A percentile compares a stretch with the other conserved stretches of the same genome.
Conservation (phyloP, 23 tunicate species). For the Clavelina lepadiformis region DNA sequence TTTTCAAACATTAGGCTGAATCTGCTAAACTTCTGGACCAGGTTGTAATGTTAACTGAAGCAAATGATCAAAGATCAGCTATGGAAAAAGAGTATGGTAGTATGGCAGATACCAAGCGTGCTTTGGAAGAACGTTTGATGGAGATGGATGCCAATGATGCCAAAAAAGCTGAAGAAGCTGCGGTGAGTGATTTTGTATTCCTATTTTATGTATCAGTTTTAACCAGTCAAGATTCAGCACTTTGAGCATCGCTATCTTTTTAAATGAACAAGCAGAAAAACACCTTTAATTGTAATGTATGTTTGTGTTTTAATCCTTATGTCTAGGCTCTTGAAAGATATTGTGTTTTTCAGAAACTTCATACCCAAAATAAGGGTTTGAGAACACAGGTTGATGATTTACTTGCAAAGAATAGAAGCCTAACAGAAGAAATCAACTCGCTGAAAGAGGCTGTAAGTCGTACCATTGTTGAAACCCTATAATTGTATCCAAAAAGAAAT, state of each 20-base stretch:
- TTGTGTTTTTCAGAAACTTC: conserved; percentile 14
- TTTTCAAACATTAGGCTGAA: conserved; percentile 49
- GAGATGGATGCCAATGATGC: conserved; percentile 41
- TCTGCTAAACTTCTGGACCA: conserved; percentile 54
- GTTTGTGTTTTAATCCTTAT: no score
- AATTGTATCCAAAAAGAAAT: no score
- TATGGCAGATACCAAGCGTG: conserved; percentile 34
- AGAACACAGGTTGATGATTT: not conserved
- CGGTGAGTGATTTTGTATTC: conserved; percentile 9
- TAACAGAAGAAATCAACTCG: not conserved
- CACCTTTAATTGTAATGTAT: no score
- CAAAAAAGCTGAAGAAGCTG: conserved; percentile 40
- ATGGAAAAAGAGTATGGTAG: conserved; percentile 16
- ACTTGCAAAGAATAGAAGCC: not conserved
- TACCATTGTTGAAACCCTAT: no score
- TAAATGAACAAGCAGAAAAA: no score
- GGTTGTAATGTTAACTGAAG: conserved; percentile 37
- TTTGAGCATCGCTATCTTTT: no score
- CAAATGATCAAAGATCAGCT: conserved; percentile 25
- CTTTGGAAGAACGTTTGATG: conserved; percentile 54
- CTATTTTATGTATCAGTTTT: not conserved
- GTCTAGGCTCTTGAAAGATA: no score
- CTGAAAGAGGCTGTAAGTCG: conserved; percentile 1
- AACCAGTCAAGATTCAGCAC: no score
- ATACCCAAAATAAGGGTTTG: conserved; percentile 12